Percentiles rank a stretch among this genome's conserved stretches.
These are phyloP conservation scores for Ferdinandea cuprea DNA, from an alignment of 2,888 invertebrate species.

Conservation along the genomic window DNA sequence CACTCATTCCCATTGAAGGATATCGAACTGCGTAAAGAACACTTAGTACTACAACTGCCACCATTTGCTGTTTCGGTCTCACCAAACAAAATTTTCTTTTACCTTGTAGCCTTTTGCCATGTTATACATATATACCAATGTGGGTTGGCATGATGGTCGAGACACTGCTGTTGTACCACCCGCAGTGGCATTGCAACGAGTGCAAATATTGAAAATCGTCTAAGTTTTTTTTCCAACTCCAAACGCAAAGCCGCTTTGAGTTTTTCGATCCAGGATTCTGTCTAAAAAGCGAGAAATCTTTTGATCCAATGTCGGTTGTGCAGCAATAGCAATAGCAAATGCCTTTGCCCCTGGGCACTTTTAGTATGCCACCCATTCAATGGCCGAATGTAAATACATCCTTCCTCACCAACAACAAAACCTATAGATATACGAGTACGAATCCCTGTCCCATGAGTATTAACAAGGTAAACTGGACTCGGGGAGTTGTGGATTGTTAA, in stretches of 20 bases:
- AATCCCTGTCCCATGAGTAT: constrained; percentile 10
- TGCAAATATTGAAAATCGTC: constrained; percentile 52
- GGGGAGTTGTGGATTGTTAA: constrained; percentile 8
- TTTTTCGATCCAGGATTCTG: background rate
- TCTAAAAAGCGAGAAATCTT: constrained; percentile 59
- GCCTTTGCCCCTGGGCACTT: background rate
- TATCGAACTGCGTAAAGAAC: constrained; percentile 13
- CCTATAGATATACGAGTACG: background rate
- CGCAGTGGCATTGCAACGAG: constrained; percentile 53
- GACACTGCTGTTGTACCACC: constrained; percentile 34
- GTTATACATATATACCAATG: constrained; percentile 25
- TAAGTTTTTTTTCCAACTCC: background rate
- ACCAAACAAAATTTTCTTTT: constrained; percentile 2
- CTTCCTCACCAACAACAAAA: background rate
- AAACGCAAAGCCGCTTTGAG: constrained; percentile 27
- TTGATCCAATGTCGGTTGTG: constrained; percentile 49
- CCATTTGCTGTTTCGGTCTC: background rate
- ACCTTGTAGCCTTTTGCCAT: constrained; percentile 13
- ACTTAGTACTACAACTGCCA: constrained; percentile 14
- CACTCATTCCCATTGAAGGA: constrained; percentile 1
- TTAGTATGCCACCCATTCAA: background rate
- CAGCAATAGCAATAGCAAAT: constrained; percentile 12
- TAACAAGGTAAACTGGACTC: constrained; percentile 32
- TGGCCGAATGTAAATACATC: background rate
- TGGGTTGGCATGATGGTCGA: constrained; percentile 56